These are phyloP conservation scores for Ochropleura leucogaster DNA, from an alignment of 2,888 invertebrate genomes.

Conservation along the genomic window DNA sequence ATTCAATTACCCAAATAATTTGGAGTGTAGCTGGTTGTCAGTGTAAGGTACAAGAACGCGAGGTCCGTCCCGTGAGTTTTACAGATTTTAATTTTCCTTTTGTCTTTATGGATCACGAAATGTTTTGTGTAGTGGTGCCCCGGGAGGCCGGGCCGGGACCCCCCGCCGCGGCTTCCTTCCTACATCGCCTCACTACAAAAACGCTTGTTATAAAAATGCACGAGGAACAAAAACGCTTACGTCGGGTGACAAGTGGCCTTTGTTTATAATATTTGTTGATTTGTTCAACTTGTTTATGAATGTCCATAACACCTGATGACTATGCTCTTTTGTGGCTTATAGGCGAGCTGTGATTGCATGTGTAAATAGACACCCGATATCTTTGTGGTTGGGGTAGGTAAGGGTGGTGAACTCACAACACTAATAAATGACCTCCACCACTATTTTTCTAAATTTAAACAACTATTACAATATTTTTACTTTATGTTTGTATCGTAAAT, in stretches of 20 bases:
- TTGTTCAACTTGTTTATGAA: conserved; percentile 85
- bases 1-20: conserved; percentile 62
- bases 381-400: conserved; percentile 48
- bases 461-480: not conserved
- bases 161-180: conserved; percentile 89
- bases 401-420: conserved; percentile 13
- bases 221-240: conserved; percentile 87
- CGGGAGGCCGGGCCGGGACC: conserved; percentile 84
- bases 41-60: conserved; percentile 69
- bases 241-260: conserved; percentile 89
- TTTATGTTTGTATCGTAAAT: not conserved
- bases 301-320: conserved; percentile 86
- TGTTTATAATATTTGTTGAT: conserved; percentile 89
- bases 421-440: conserved; percentile 14
- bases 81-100: conserved; percentile 89
- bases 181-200: conserved; percentile 88
- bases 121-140: conserved; percentile 88
- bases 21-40: conserved; percentile 59
- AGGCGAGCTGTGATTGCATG: conserved; percentile 54
- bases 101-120: conserved; percentile 90
- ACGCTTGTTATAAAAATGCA: conserved; percentile 88
- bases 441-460: conserved; percentile 2
- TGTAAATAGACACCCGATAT: conserved; percentile 63
- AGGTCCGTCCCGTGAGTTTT: conserved; percentile 81
- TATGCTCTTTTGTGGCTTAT: conserved; percentile 76